Evolutionary conservation across 2,888 invertebrate genomes (phyloP).

Genomic region (Acronicta psi): DNA sequence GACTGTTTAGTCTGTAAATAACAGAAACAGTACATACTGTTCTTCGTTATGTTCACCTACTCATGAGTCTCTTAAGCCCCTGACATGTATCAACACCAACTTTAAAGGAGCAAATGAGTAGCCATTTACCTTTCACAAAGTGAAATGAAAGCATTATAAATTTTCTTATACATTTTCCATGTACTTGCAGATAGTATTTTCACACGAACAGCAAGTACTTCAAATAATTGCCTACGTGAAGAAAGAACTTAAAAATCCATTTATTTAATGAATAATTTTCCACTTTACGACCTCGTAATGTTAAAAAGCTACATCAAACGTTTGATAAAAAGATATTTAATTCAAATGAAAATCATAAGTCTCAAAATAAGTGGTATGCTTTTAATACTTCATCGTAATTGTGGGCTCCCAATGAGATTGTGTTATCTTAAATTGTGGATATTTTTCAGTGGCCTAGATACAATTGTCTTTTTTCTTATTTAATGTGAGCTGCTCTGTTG

Average conservation of each 20-base stretch:
- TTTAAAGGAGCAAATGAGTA: neutral
- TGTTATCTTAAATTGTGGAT: constrained; percentile 31
- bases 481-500: constrained; percentile 11
- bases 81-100: neutral
- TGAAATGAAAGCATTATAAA: neutral
- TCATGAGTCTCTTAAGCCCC: neutral
- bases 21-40: too few relatives aligned
- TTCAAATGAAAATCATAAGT: constrained; percentile 22
- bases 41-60: too few relatives aligned
- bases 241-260: constrained; percentile 2
- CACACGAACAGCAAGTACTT: constrained; percentile 1
- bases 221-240: constrained; percentile 3
- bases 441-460: constrained; percentile 22
- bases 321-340: constrained; percentile 20
- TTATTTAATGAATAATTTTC: constrained; percentile 18
- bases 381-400: constrained; percentile 30
- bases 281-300: neutral
- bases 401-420: constrained; percentile 25
- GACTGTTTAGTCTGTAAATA: too few relatives aligned
- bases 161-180: neutral
- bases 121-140: neutral
- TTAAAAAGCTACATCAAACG: constrained; percentile 6
- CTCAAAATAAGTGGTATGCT: constrained; percentile 27
- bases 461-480: constrained; percentile 8
- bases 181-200: constrained; percentile 2